Base-by-base conservation (phyloP, 2,888 invertebrate species). In the Schizaphis graminum region DNA sequence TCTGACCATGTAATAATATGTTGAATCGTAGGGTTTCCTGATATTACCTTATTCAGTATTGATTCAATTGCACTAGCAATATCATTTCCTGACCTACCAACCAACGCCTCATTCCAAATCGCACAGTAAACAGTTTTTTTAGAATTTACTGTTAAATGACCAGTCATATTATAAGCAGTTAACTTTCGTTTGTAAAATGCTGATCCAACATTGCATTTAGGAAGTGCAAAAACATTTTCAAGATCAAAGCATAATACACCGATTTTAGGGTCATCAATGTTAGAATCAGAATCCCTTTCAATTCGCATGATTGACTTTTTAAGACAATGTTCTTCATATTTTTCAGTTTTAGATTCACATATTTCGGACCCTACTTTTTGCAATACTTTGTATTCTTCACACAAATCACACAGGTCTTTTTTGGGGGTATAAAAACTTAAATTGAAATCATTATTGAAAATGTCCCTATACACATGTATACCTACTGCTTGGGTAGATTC, bases 311-410 rank as follows among this genome's bases (percentile, higher is more conserved):
- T 84, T 35, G n/a, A 21, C 35, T 84, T 84, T 84, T 41, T 84
- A 84, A 84, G 28, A 84, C n/a, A 84, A 67, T 84, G 77, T n/a
- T 35, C n/a, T 35, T 84, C 77, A 84, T 84, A 35, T 16, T 41
- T n/a, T 84, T 84, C n/a, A 84, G n/a, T 35, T 21, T 35, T 84
- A 16, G 77, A 67, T 67, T 84, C 35, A 84, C 56, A 56, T 56
- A 84, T 35, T 21, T 84, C 77, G 16, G 16, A 84, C n/a, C 28
- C n/a, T 67, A n/a, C n/a, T 67, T 67, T 67, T 67, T 67, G 56
- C 56, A 67, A 67, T n/a, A n/a, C n/a, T 67, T 67, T 67, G n/a
- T n/a, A 67, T 67, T 67, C 67, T 67, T 67, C 67, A 84, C 77
- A 84, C 16, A 84, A n/a, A 84, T 84, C 77, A 84, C 77, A 84